Percentiles rank a stretch among this genome's conserved stretches.
Evolutionary conservation across 1,140 invertebrate genomes (phyloP).

Genomic region (Drosophila suzukii): DNA sequence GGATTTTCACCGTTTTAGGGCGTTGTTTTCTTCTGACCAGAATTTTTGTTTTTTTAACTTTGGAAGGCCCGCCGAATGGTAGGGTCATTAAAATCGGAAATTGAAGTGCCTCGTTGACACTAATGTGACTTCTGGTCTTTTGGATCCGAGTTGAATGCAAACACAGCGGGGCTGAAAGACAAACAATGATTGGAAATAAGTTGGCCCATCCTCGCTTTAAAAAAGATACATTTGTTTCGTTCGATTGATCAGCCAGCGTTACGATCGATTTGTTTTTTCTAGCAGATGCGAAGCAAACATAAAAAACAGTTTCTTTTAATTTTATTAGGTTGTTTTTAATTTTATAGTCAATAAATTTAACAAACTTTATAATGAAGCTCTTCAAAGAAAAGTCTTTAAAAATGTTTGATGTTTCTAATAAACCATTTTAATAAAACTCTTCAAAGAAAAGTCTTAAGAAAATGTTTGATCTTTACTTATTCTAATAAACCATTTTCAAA

Average conservation of each 20-base stretch:
- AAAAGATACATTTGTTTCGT: constrained; percentile 24
- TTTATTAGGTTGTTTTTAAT: no score
- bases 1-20: constrained; percentile 66
- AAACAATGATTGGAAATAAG: constrained; percentile 31
- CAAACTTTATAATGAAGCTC: no score
- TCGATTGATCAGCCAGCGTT: constrained; percentile 17
- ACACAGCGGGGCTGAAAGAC: constrained; percentile 40
- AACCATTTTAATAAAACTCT: no score
- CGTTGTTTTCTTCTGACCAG: constrained; percentile 55
- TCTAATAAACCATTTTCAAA: no score
- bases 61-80: neutral
- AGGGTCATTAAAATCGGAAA: constrained; percentile 44
- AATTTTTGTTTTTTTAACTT: neutral
- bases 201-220: constrained; percentile 11
- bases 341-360: no score
- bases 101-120: constrained; percentile 43
- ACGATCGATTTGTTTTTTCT: constrained; percentile 22
- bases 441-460: no score
- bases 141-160: constrained; percentile 40
- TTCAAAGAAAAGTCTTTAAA: no score
- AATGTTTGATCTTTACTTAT: no score
- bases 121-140: constrained; percentile 27
- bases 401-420: no score
- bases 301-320: neutral
- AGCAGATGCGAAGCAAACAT: neutral